Evolutionary conservation across 2,797 vertebrate species (phyloP), one percentile per base, ranked within the genome.

Genomic region (Paguma larvata): DNA sequence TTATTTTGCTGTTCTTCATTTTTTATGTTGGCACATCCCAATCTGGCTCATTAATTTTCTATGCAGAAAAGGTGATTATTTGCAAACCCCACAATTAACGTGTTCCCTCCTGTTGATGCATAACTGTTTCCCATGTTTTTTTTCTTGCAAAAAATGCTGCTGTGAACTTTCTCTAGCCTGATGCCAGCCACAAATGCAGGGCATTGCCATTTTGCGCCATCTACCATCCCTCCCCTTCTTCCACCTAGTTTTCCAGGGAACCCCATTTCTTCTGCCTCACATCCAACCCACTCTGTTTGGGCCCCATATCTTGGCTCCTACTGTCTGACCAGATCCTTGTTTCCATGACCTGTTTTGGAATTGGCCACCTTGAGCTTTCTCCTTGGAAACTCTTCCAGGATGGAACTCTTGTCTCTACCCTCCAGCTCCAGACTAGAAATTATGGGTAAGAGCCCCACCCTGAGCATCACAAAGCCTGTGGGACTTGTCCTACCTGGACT

Each of bases 31-130:
- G 59, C 51, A 67, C 14, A 72, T 2, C 25, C 19, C 62, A 2
- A 32, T 89, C 27, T 41, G 14, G 5, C 53, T 94, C 62, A 88
- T 90, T 93, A 59, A 73, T 89, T 88, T 95, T 89, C 83, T 75
- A 27, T 63, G 19, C 25, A 79, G 68, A 82, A 79, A 80, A 34
- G 82, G n/a, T 65, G 46, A 70, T 79, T 88, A 77, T 44, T 94
- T 63, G 68, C 75, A 84, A 93, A 48, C 10, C 38, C 38, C 3
- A 65, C 41, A 70, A 77, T 82, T 86, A 77, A 85, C 38, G 63
- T 59, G 5, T 88, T 62, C 6, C 65, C 53, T 86, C 14, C 18
- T 85, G 5, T 59, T 83, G 53, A 72, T 63, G 46, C 14, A 46
- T 38, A 72, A 13, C 8, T 32, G 3, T 80, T 87, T 89, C 48